Evolutionary conservation across 1,140 invertebrate species (phyloP).

Genomic region (Bombus pyrosoma): DNA sequence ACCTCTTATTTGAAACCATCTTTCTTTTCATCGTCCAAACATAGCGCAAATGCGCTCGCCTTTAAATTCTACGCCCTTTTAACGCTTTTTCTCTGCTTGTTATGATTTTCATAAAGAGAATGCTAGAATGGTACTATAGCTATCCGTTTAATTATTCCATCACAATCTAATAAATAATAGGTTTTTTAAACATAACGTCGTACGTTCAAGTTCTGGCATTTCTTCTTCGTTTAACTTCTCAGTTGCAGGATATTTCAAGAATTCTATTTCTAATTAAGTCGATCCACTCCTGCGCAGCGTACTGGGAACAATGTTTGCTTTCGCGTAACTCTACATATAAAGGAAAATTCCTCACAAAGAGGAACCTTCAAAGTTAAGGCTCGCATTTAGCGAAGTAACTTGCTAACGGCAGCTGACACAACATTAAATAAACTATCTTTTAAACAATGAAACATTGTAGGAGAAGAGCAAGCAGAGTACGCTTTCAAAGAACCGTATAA

Average conservation of each 20-base stretch:
- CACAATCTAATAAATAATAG: background rate
- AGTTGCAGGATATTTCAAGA: background rate
- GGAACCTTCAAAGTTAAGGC: background rate
- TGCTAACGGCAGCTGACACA: background rate
- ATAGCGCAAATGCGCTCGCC: background rate
- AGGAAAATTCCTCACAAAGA: background rate
- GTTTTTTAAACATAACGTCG: background rate
- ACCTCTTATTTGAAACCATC: background rate
- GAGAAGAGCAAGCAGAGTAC: background rate
- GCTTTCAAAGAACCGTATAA: background rate
- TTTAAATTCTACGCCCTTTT: background rate
- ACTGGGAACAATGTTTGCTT: background rate
- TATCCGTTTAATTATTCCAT: too few species aligned
- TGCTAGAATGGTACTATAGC: too few species aligned
- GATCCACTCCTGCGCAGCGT: background rate
- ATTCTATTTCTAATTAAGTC: constrained; percentile 12
- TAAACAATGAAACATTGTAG: background rate
- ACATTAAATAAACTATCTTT: background rate
- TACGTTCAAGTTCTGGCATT: background rate
- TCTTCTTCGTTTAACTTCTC: background rate
- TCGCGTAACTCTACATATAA: background rate
- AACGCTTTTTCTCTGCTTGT: background rate
- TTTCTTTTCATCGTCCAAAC: background rate
- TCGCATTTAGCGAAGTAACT: background rate
- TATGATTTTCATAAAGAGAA: background rate